Base-by-base conservation (phyloP, 2,113 vertebrate genomes). In the Paratilapia polleni region DNA sequence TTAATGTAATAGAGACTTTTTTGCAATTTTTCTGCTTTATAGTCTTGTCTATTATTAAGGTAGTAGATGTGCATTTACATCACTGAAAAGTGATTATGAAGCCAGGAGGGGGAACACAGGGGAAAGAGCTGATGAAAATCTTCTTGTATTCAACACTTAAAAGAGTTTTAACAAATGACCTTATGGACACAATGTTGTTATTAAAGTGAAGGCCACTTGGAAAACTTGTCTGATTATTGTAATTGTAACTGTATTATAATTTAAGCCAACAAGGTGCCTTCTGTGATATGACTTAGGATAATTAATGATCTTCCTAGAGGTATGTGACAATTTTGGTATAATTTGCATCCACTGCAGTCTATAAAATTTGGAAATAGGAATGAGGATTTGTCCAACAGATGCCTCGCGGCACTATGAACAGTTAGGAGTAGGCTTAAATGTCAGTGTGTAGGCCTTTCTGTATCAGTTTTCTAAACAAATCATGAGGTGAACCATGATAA, bases 401-500 rank as follows among this genome's bases (percentile, higher is more conserved):
- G 68, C 68, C 68, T 73, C 4, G 2, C 11, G 7, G 68, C 43
- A 17, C 43, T 34, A 31, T 66, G 66, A 10, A 36, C 38, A 41
- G 26, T 84, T 13, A 66, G 68, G 41, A 57, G 77, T 63, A 75
- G 73, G 84, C n/a, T 87, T 79, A 75, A 77, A 81, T 88, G 77
- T 34, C 74, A 82, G 70, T 75, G 63, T 88, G 83, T 60, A 28
- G 85, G 85, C 81, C 70, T 73, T 84, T 80, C 31, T 76, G 74
- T 64, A 20, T 73, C 41, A 56, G 66, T 76, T 76, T 38, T 49
- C 17, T 36, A 8, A 76, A 77, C 15, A 77, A 36, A 10, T 47
- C 7, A 57, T 47, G 52, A 38, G 24, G 41, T 57, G 31, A 28
- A 22, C 14, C 15, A 14, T 77, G 43, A 78, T 26, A 73, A 73